These are phyloP conservation scores for Chorisops tibialis DNA, from an alignment of 2,888 invertebrate species.

Conservation along the genomic window DNA sequence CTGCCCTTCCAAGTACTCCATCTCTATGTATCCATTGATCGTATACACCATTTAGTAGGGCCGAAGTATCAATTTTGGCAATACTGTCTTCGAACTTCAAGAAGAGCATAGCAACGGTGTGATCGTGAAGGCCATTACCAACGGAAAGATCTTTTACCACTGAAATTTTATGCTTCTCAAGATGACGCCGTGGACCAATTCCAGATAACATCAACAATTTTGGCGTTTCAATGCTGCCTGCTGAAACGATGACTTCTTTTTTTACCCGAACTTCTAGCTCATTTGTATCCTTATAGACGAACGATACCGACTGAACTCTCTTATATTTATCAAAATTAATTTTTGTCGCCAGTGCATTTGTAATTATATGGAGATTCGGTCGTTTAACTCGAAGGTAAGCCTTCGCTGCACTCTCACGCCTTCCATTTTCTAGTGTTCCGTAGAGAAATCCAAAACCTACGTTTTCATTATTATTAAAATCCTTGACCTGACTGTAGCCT, in stretches of 20 bases:
- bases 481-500: conserved; percentile 54
- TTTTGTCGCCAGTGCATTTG: conserved; percentile 54
- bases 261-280: conserved; percentile 1
- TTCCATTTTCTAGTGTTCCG: conserved; percentile 56
- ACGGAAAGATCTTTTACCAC: neutral
- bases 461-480: conserved; percentile 61
- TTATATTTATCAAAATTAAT: conserved; percentile 52
- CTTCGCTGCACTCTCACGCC: conserved; percentile 54
- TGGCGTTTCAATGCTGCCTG: conserved; percentile 55
- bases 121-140: conserved; percentile 13
- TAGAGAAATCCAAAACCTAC: conserved; percentile 59
- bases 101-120: conserved; percentile 2
- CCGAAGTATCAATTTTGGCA: neutral
- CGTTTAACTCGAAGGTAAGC: conserved; percentile 54
- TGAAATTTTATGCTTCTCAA: conserved; percentile 64
- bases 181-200: conserved; percentile 67
- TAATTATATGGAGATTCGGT: conserved; percentile 56
- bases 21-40: conserved; percentile 9
- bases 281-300: conserved; percentile 27
- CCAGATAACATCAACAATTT: conserved; percentile 87
- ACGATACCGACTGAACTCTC: conserved; percentile 52
- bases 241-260: conserved; percentile 7
- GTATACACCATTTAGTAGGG: neutral
- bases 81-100: neutral
- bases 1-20: neutral